A percentile compares a stretch with the other conserved stretches of the same genome.
Conservation (phyloP, 2,888 invertebrate genomes). For the Atrina japonica region DNA sequence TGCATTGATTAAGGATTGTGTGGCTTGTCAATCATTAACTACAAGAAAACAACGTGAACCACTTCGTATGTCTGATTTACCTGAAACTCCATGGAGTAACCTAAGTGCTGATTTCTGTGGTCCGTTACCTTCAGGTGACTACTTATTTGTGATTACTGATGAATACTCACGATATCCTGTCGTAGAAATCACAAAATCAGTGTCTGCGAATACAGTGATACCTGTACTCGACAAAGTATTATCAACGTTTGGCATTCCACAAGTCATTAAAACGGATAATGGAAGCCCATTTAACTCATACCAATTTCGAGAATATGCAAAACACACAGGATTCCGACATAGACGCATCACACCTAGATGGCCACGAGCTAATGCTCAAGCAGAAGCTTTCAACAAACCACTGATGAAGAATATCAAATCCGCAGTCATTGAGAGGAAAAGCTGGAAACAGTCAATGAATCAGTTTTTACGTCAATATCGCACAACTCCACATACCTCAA, state of each 20-base stretch:
- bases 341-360: slow-evolving; percentile 48
- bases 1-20: slow-evolving; percentile 30
- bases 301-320: slow-evolving; percentile 39
- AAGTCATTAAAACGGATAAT: slow-evolving; percentile 40
- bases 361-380: slow-evolving; percentile 27
- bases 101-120: slow-evolving; percentile 44
- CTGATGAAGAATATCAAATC: slow-evolving; percentile 1
- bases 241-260: slow-evolving; percentile 36
- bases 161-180: slow-evolving; percentile 50
- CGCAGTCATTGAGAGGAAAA: slow-evolving; percentile 14
- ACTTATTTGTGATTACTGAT: slow-evolving; percentile 51
- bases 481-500: slow-evolving; percentile 30
- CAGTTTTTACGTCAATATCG: slow-evolving; percentile 32
- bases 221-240: slow-evolving; percentile 45
- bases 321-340: slow-evolving; percentile 36
- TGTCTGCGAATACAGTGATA: slow-evolving; percentile 33
- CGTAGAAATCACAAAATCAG: slow-evolving; percentile 36
- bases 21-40: slow-evolving; percentile 35
- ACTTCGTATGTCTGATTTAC: slow-evolving; percentile 42
- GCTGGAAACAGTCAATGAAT: slow-evolving; percentile 37
- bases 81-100: slow-evolving; percentile 37
- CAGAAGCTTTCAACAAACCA: slow-evolving; percentile 25
- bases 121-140: slow-evolving; percentile 40
- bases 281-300: slow-evolving; percentile 43
- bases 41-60: slow-evolving; percentile 29